Evolutionary conservation across 2,113 vertebrate species (phyloP).

Genomic region (Boleophthalmus pectinirostris): DNA sequence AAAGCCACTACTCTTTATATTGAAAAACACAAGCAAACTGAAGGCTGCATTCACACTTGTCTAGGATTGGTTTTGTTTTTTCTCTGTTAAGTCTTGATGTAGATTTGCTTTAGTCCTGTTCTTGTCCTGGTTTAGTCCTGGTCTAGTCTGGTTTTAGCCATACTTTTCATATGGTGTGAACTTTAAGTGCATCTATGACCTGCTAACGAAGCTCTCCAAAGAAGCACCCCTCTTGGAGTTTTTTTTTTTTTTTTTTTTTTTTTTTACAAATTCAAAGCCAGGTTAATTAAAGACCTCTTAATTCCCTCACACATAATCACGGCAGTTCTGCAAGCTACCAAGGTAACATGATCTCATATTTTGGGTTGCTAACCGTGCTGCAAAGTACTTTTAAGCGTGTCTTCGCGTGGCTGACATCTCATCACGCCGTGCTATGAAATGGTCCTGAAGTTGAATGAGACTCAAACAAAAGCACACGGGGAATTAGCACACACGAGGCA

Average conservation of each 20-base stretch:
- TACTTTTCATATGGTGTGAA: neutral
- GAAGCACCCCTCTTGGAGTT: slow-evolving; percentile 5
- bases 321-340: slow-evolving; percentile 61
- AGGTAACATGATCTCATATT: slow-evolving; percentile 70
- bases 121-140: too few species aligned
- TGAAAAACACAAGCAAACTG: slow-evolving; percentile 54
- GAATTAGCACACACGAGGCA: slow-evolving; percentile 77
- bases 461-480: slow-evolving; percentile 75
- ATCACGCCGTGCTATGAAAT: slow-evolving; percentile 75
- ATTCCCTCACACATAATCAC: slow-evolving; percentile 65
- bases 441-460: slow-evolving; percentile 80
- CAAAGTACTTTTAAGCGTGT: slow-evolving; percentile 76
- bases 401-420: slow-evolving; percentile 69
- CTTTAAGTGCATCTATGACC: slow-evolving; percentile 54
- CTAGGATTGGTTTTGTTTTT: too few species aligned
- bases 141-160: neutral
- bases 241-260: neutral
- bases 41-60: neutral
- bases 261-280: slow-evolving; percentile 44
- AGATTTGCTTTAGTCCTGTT: too few species aligned
- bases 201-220: slow-evolving; percentile 48
- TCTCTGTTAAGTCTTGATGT: too few species aligned
- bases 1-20: slow-evolving; percentile 45
- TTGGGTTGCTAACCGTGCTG: slow-evolving; percentile 68
- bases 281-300: slow-evolving; percentile 71